These are phyloP conservation scores for Erpobdella octoculata DNA, from an alignment of 2,888 invertebrate genomes.

Conservation along the genomic window DNA sequence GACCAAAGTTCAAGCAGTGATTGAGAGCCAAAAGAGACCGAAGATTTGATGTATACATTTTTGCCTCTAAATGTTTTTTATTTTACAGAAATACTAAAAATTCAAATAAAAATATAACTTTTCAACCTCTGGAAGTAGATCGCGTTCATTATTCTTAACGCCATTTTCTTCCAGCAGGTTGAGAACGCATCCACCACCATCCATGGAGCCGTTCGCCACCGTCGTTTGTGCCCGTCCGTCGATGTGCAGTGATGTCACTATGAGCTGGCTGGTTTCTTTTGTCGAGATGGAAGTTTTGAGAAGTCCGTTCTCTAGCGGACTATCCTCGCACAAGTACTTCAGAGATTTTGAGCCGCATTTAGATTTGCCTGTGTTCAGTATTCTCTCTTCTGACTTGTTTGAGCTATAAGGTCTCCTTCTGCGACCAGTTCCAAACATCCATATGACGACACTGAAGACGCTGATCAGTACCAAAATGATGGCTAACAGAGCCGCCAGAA, in stretches of 20 bases:
- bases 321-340: not conserved
- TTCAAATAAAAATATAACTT: not conserved
- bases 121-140: not conserved
- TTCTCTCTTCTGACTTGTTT: not conserved
- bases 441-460: constrained; percentile 26
- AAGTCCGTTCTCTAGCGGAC: not conserved
- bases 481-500: constrained; percentile 25
- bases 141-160: too few species aligned
- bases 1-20: too few species aligned
- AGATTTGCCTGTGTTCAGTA: not conserved
- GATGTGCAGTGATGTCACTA: not conserved
- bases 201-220: not conserved
- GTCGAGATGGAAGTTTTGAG: too few species aligned
- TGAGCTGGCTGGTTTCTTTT: not conserved
- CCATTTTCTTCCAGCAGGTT: not conserved
- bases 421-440: constrained; percentile 15
- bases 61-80: too few species aligned
- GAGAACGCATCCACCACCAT: not conserved
- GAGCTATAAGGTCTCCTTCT: not conserved
- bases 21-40: too few species aligned
- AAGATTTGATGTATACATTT: too few species aligned
- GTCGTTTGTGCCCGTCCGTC: not conserved
- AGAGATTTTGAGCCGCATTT: not conserved
- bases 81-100: too few species aligned
- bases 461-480: constrained; percentile 27